phyloP scores from a whole-genome alignment of 2,113 vertebrate species.

The Electrona antarctica region DNA sequence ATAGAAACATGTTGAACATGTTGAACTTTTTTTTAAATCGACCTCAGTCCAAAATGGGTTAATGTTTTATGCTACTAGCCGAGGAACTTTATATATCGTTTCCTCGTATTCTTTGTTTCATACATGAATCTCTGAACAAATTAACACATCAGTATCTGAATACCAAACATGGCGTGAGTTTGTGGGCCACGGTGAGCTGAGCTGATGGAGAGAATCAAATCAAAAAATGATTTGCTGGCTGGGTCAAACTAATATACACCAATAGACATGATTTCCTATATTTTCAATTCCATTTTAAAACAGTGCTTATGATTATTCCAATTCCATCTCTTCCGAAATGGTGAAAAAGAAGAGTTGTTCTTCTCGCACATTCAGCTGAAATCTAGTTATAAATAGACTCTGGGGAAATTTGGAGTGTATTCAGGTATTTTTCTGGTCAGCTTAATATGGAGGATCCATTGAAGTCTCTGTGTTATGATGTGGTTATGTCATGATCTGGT shows the following conservation, averaged over 20 bases:
- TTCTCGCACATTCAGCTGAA: constrained; percentile 47
- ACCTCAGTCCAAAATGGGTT: no score
- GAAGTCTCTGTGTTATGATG: constrained; percentile 57
- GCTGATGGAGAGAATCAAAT: constrained; percentile 9
- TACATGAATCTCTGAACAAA: constrained; percentile 14
- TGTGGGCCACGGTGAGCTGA: constrained; percentile 20
- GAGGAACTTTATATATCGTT: neutral
- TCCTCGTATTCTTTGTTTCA: constrained; percentile 19
- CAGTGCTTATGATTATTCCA: constrained; percentile 36
- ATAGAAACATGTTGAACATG: no score
- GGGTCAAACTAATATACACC: constrained; percentile 22
- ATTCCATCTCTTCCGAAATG: constrained; percentile 63
- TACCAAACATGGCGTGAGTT: constrained; percentile 12
- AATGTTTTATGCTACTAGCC: no score
- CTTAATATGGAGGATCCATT: constrained; percentile 64
- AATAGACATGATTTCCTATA: constrained; percentile 47
- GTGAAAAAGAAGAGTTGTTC: constrained; percentile 48
- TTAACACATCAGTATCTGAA: neutral
- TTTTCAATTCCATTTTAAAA: constrained; percentile 41
- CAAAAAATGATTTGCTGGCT: constrained; percentile 1
- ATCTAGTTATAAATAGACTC: constrained; percentile 65
- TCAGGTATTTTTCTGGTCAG: constrained; percentile 74
- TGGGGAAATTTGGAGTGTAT: constrained; percentile 65
- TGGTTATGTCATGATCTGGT: constrained; percentile 72
- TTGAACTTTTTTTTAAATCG: no score